A percentile compares a stretch with the other conserved stretches of the same genome.
phyloP scores from a whole-genome alignment of 1,140 invertebrate genomes.

The Polypedilum vanderplanki region DNA sequence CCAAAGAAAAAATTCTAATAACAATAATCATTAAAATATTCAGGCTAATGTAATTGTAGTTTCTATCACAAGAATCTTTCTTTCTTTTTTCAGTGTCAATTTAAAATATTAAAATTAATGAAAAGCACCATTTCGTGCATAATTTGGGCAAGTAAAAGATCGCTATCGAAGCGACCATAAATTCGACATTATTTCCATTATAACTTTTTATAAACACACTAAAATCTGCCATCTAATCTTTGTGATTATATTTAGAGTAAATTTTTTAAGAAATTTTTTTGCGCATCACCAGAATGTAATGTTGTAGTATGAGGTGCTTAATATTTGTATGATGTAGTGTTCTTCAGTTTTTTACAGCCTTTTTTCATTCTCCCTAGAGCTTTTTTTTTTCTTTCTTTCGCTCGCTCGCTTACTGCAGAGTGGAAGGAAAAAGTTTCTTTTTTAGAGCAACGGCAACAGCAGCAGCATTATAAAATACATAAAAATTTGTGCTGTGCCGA shows the following conservation, averaged over 20 bases:
- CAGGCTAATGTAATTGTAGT: too few relatives aligned
- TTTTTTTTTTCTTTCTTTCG: too few relatives aligned
- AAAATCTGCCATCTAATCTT: neutral
- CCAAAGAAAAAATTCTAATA: too few relatives aligned
- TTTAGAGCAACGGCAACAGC: neutral
- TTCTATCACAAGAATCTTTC: too few relatives aligned
- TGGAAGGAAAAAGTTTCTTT: conserved; percentile 23
- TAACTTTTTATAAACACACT: conserved; percentile 9
- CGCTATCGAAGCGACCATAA: conserved; percentile 7
- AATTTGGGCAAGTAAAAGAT: conserved; percentile 15
- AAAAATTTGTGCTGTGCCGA: conserved; percentile 18
- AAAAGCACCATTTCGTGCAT: conserved; percentile 11
- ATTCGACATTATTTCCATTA: neutral
- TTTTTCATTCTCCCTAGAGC: too few relatives aligned
- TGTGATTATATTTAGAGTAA: neutral
- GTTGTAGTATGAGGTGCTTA: conserved; percentile 10
- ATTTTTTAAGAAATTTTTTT: neutral
- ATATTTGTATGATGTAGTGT: conserved; percentile 27
- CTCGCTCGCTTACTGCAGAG: neutral
- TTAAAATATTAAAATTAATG: neutral
- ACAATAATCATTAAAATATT: too few relatives aligned
- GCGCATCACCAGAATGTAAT: neutral
- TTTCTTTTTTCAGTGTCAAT: neutral
- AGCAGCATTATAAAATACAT: conserved; percentile 23
- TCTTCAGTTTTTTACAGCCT: conserved; percentile 20